phyloP scores from a whole-genome alignment of 2,797 vertebrate genomes.

The Glyptemys insculpta region DNA sequence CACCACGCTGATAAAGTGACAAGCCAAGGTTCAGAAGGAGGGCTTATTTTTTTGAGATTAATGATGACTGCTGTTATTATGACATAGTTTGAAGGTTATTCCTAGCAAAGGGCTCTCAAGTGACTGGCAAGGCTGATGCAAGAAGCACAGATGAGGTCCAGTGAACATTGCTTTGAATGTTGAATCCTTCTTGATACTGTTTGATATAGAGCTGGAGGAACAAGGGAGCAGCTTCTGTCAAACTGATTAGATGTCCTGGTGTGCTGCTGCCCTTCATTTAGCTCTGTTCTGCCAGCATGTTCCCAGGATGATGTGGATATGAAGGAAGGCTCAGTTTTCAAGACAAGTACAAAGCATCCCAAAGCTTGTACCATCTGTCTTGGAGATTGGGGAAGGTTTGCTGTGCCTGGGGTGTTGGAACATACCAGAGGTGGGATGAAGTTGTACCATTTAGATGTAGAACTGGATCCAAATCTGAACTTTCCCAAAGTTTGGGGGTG shows the following conservation, averaged over 20 bases:
- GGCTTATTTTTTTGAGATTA: neutral
- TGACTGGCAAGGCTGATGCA: constrained; percentile 9
- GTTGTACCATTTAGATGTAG: neutral
- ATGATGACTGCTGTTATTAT: neutral
- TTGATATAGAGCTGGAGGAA: constrained; percentile 62
- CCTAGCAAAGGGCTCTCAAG: neutral
- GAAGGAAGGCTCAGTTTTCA: neutral
- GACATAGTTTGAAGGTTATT: constrained; percentile 5
- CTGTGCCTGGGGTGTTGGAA: neutral
- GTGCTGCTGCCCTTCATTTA: constrained; percentile 21
- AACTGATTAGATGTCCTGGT: constrained; percentile 52
- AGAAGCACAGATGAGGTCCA: constrained; percentile 28
- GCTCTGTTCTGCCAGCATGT: neutral
- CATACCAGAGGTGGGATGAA: neutral
- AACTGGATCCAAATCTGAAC: neutral
- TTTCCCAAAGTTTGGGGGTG: neutral
- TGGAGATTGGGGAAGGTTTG: neutral
- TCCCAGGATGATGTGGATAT: neutral
- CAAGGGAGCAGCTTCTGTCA: constrained; percentile 40
- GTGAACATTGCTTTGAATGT: constrained; percentile 54
- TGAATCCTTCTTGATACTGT: constrained; percentile 51
- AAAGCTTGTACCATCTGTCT: neutral
- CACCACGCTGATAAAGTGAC: neutral
- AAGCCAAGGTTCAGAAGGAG: neutral
- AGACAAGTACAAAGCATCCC: neutral